Base-by-base conservation (phyloP, 2,888 invertebrate species). In the Nasonia oneida region DNA sequence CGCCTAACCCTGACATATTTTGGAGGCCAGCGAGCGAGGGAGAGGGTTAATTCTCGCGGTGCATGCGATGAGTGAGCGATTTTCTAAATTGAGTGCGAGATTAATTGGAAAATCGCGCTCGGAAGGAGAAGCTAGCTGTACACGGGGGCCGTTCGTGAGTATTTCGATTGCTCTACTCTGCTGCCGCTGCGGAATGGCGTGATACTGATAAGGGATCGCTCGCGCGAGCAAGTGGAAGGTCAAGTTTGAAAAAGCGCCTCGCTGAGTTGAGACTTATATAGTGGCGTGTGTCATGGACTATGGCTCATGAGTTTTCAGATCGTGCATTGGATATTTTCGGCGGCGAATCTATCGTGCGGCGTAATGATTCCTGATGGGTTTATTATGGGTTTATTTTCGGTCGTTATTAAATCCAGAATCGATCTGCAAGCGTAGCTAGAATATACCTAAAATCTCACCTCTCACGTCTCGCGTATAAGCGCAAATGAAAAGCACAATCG, bases 91-190 rank as follows among this genome's bases (percentile, higher is more conserved):
- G 33, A 67, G 67, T 14, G 33, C 67, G 29, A 33, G 67, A 67
- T 67, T 67, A 67, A 67, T 67, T 67, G 67, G 67, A 29, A 33
- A 67, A 67, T 71, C 71, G 71, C 57, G 71, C 23, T n/a, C 23
- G 57, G n/a, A 61, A 61, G 8, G 57, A 61, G 57, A 10, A 61
- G 57, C 23, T 12, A 2, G 2, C 15, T 53, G 10, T 18, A 18
- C 1, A 61, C n/a, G n/a, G 5, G 2, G 8, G 15, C 53, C 18
- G 57, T 61, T 61, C 57, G 57, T 23, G 57, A 61, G 57, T 61
- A 18, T 61, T 61, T 61, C 57, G n/a, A 61, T 61, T 61, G 57
- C n/a, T 61, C 0, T 42, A 8, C 37, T 42, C 5, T 42, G 3
- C 12, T n/a, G 57, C 57, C 23, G 1, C 57, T 61, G 6, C 57